Percentiles rank a stretch among this genome's conserved stretches.
Conservation (phyloP, 2,797 vertebrate genomes). For the Anguilla pacifica region DNA sequence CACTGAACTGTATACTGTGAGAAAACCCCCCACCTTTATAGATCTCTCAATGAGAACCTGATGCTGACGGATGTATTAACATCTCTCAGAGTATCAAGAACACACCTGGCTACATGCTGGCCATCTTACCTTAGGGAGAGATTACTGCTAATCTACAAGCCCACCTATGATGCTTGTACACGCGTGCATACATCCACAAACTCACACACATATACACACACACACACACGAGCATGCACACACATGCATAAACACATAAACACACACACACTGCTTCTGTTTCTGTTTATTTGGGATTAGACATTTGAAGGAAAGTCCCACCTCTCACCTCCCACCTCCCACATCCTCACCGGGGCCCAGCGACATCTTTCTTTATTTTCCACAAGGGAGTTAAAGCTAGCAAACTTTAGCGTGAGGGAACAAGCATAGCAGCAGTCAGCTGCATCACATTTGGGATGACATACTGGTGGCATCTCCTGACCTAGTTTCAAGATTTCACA, state of each 20-base stretch:
- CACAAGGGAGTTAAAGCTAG: background rate
- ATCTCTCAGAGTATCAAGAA: background rate
- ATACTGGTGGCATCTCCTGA: too few species aligned
- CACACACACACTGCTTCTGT: conserved; percentile 16
- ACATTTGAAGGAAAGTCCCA: too few species aligned
- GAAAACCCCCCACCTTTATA: background rate
- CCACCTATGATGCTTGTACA: background rate
- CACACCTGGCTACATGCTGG: background rate
- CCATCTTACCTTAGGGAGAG: conserved; percentile 25
- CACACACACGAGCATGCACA: background rate
- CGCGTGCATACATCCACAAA: conserved; percentile 6
- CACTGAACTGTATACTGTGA: conserved; percentile 1
- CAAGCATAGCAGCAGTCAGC: too few species aligned
- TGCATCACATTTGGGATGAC: too few species aligned
- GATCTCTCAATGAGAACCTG: background rate
- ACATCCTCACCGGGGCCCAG: conserved; percentile 16
- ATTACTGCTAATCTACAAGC: background rate
- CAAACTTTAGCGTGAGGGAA: background rate
- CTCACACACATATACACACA: background rate
- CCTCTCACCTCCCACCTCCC: conserved; percentile 50
- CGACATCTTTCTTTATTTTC: conserved; percentile 31
- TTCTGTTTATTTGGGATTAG: conserved; percentile 14
- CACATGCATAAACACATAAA: background rate
- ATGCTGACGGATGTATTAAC: background rate
- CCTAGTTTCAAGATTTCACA: too few species aligned